Evolutionary conservation across 2,113 vertebrate genomes (phyloP).

Genomic region (Pristiophorus japonicus): DNA sequence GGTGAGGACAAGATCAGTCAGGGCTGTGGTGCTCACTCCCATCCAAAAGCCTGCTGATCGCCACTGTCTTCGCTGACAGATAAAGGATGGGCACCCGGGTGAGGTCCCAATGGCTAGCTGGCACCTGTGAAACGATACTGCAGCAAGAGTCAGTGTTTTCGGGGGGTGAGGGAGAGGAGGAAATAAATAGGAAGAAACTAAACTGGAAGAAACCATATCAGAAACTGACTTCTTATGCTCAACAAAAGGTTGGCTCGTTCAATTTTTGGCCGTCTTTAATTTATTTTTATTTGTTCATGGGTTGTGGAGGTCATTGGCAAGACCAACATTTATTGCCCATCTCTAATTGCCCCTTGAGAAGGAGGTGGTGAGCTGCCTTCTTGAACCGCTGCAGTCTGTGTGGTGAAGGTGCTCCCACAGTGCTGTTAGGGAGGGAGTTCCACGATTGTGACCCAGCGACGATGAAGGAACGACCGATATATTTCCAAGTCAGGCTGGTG

Average conservation of each 20-base stretch:
- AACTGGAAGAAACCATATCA: background rate
- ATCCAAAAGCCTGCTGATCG: background rate
- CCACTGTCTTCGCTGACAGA: background rate
- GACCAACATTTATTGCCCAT: too few species aligned
- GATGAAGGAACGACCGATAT: too few species aligned
- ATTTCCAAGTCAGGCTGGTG: too few species aligned
- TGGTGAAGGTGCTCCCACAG: too few species aligned
- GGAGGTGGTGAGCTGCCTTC: too few species aligned
- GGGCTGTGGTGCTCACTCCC: background rate
- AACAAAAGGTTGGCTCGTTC: background rate
- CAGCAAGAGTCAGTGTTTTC: background rate
- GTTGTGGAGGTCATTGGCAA: too few species aligned
- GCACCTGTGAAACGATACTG: background rate
- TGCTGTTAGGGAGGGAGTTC: too few species aligned
- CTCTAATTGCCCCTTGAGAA: too few species aligned
- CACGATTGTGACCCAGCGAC: too few species aligned
- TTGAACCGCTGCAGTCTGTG: too few species aligned
- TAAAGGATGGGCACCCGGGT: background rate
- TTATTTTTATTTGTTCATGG: too few species aligned
- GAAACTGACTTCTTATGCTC: background rate
- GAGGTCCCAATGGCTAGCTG: background rate
- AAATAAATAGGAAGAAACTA: background rate
- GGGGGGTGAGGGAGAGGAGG: background rate
- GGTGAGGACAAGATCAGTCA: too few species aligned
- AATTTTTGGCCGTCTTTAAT: background rate